Base-by-base conservation (phyloP, 2,113 vertebrate genomes). In the Puntigrus tetrazona region DNA sequence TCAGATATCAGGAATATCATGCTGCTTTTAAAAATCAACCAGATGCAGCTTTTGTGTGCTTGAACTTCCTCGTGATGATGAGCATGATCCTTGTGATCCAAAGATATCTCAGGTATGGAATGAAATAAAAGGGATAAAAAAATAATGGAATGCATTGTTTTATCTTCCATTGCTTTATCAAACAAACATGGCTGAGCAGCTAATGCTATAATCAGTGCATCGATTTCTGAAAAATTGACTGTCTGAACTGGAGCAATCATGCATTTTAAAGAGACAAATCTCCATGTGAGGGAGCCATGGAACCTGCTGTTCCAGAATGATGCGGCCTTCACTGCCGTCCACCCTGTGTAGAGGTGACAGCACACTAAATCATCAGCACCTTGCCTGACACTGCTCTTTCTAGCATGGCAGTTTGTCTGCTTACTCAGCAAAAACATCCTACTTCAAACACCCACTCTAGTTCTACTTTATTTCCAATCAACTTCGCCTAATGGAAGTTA, bases 361-460 rank as follows among this genome's bases (percentile, higher is more conserved):
- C 55, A 13, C 31, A 57, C 78, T 76, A 76, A 81, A 76, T 85
- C 78, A 85, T 67, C 45, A 67, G 43, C 45, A 65, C 16, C 63
- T 38, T 27, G 16, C 14, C 10, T 81, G 78, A 81, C 84, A 81
- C 43, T 20, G 73, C 70, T 55, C 70, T 69, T 36, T 81, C 67
- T 85, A 74, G 22, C 55, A 34, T 85, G 77, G 22, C 84, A 67
- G 57, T 63, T 6, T 52, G 16, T 81, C 31, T 81, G 70, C 70
- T 75, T 81, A 76, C 59, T 81, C 70, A 81, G 84, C 78, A 81
- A 36, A 78, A 50, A 50, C 34, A 29, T 5, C 27, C 78, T 47
- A 80, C 57, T 63, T 63, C 38, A 47, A 65, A 47, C 38, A 67
- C 5, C 18, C 61, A 34, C 61, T 47, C 41, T 20, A 47, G 59